A percentile compares a stretch with the other conserved stretches of the same genome.
Evolutionary conservation across 2,797 vertebrate species (phyloP).

Genomic region (Myoxocephalus aenaeus): DNA sequence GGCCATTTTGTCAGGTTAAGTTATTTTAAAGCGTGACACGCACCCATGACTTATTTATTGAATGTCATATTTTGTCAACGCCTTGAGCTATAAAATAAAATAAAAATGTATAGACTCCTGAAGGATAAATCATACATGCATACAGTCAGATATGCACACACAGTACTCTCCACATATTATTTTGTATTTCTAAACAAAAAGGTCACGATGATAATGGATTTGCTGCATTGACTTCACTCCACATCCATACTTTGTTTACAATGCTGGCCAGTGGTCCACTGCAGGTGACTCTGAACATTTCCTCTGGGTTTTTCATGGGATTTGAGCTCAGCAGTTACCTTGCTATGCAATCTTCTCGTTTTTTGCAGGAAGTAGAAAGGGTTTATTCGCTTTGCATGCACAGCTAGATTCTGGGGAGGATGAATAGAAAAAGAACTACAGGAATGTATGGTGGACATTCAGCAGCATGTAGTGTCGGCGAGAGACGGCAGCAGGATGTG

Average conservation of each 20-base stretch:
- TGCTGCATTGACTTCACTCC: background rate
- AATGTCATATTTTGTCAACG: background rate
- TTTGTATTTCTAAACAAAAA: background rate
- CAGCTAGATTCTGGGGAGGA: constrained; percentile 5
- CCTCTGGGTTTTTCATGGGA: constrained; percentile 30
- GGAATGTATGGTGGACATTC: background rate
- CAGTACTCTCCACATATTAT: background rate
- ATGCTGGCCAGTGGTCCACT: constrained; percentile 36
- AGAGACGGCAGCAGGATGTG: background rate
- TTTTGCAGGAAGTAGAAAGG: constrained; percentile 17
- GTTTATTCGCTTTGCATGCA: constrained; percentile 16
- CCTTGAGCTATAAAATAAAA: background rate
- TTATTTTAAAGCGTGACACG: constrained; percentile 20
- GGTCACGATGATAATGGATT: background rate
- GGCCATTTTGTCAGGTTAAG: constrained; percentile 38
- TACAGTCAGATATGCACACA: background rate
- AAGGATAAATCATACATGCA: background rate
- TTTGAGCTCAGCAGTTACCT: constrained; percentile 36
- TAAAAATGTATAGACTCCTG: background rate
- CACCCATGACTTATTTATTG: constrained; percentile 35
- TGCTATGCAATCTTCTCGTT: constrained; percentile 6
- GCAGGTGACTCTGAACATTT: constrained; percentile 59
- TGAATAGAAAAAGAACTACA: constrained; percentile 15
- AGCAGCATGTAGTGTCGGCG: background rate
- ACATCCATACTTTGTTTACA: constrained; percentile 10